Conservation (phyloP, 2,888 invertebrate genomes). For the Latrodectus hesperus region DNA sequence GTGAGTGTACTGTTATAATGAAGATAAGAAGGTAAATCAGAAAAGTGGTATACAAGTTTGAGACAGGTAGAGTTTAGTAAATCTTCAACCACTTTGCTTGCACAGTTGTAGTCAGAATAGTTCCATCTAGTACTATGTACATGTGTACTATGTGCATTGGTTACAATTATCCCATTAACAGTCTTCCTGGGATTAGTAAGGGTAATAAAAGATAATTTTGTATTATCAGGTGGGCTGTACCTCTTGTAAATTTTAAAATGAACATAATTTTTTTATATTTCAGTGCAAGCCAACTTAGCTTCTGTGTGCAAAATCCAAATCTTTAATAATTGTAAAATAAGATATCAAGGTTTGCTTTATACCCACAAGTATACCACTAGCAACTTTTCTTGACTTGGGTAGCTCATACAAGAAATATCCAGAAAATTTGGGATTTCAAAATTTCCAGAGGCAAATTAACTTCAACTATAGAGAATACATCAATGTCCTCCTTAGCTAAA, state of each 20-base stretch:
- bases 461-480: constrained; percentile 13
- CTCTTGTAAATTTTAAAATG: neutral
- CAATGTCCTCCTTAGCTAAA: neutral
- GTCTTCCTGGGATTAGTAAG: neutral
- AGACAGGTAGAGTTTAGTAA: too few relatives aligned
- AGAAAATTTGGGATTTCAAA: neutral
- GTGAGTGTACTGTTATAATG: constrained; percentile 9
- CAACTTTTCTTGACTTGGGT: neutral
- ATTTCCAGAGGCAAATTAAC: neutral
- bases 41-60: too few relatives aligned
- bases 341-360: neutral
- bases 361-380: constrained; percentile 9
- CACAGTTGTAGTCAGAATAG: too few relatives aligned
- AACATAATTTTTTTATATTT: too few relatives aligned
- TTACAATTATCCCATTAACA: too few relatives aligned
- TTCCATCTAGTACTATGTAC: too few relatives aligned
- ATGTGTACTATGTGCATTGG: too few relatives aligned
- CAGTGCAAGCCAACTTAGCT: neutral
- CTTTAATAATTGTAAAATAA: neutral
- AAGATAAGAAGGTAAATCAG: constrained; percentile 1
- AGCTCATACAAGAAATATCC: neutral
- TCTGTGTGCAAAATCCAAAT: neutral
- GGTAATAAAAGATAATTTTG: constrained; percentile 12
- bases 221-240: constrained; percentile 4
- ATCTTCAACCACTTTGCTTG: too few relatives aligned